Evolutionary conservation across 1,140 invertebrate species (phyloP), one percentile per base, ranked within the genome.

Genomic region (Drosophila orena): DNA sequence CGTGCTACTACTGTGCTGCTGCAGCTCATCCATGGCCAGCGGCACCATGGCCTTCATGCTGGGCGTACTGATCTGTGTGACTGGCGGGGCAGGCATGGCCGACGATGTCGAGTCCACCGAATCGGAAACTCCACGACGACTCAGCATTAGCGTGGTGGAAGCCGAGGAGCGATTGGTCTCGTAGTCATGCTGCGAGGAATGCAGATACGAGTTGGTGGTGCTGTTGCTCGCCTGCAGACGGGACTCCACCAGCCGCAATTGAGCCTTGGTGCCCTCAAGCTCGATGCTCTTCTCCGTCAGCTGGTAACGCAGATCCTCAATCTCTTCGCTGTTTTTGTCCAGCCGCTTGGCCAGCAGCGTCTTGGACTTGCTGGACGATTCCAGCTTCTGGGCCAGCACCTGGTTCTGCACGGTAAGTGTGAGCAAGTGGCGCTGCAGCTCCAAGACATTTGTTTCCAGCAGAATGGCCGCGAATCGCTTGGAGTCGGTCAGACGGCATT

Each of bases 351-450:
- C 93, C 55, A 97, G 93, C 65, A 94, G 92, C 53, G 94, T 93
- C 57, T 94, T 95, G 57, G 95, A 94, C 84, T 94, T 95, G 58
- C 94, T 93, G 24, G 95, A 94, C 47, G 94, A 94, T 64, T 95
- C 94, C 73, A 97, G 88, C 93, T 95, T 94, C 80, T 95, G 94
- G 79, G 94, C 94, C 71, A 96, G 93, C 81, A 95, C 96, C 95
- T 97, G 95, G 94, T 97, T 97, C 91, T 97, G 95, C 90, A 97
- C 96, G 83, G 96, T 96, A 60, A 96, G 95, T 7, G 95, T 96
- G 62, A 98, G 95, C 20, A 98, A 93, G 93, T 97, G 96, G 56
- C 96, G 94, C 92, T 97, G 96, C 66, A 98, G 93, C 92, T 97
- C 96, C 30, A 97, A 91, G 4, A 96, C 95, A 93, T 96, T 96